These are phyloP conservation scores for Acleris cristana DNA, from an alignment of 2,888 invertebrate species.

Conservation along the genomic window DNA sequence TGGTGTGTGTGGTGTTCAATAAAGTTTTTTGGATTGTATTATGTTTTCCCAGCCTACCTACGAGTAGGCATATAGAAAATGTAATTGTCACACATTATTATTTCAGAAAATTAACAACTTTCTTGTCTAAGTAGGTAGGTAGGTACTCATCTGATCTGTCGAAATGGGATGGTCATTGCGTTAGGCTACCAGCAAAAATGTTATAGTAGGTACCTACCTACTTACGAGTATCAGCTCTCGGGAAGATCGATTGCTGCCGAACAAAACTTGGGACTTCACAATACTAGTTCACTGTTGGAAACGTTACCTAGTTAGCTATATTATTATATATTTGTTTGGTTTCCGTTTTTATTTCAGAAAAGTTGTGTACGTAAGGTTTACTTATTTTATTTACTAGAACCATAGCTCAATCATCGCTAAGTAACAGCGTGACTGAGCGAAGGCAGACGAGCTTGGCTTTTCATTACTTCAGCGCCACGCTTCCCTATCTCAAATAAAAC, in stretches of 20 bases:
- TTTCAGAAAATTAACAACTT: conserved; percentile 25
- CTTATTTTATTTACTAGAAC: no score
- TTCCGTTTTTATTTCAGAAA: background rate
- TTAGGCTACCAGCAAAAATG: conserved; percentile 22
- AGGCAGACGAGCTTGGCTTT: no score
- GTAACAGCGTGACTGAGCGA: no score
- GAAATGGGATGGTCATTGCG: conserved; percentile 20
- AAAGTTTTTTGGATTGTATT: no score
- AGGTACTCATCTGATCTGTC: conserved; percentile 22
- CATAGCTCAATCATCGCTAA: no score
- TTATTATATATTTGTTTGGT: background rate
- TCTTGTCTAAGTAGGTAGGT: conserved; percentile 31
- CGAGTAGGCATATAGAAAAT: no score
- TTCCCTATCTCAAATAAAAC: no score
- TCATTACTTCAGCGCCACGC: no score
- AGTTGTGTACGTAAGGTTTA: no score
- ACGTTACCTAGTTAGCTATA: conserved; percentile 11
- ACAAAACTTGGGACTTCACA: conserved; percentile 11
- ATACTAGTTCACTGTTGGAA: conserved; percentile 13
- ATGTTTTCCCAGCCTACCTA: no score
- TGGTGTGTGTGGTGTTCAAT: no score
- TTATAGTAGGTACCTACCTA: no score
- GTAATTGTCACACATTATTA: background rate
- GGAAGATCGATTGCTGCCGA: conserved; percentile 23
- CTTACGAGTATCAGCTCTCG: conserved; percentile 2